Conservation (phyloP, 2,888 invertebrate species). For the Fragum sueziense region DNA sequence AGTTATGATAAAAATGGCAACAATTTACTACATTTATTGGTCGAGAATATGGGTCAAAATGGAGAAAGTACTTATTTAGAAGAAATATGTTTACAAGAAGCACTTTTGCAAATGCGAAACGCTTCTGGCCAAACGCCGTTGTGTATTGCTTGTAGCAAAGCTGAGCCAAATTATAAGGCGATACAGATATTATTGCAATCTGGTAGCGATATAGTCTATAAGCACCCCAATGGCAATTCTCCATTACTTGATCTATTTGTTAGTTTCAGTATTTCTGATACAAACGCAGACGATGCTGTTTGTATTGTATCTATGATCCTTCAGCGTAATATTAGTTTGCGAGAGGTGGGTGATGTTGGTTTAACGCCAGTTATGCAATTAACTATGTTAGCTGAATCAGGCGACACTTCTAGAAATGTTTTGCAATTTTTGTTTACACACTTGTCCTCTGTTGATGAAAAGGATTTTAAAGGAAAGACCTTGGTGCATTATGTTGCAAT, state of each 20-base stretch:
- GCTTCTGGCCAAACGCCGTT: not conserved
- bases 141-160: not conserved
- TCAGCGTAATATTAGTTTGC: not conserved
- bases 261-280: not conserved
- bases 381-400: not conserved
- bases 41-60: too few relatives aligned
- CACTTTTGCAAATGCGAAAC: not conserved
- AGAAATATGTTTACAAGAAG: too few relatives aligned
- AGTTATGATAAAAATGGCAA: not conserved
- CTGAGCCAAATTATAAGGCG: not conserved
- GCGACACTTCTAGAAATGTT: not conserved
- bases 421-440: not conserved
- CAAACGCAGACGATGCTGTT: not conserved
- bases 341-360: not conserved
- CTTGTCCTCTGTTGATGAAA: not conserved
- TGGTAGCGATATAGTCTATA: not conserved
- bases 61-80: too few relatives aligned
- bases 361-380: not conserved
- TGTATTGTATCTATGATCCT: not conserved
- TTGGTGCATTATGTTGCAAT: not conserved
- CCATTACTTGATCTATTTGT: not conserved
- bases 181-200: not conserved
- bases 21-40: not conserved
- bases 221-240: not conserved
- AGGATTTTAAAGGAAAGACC: not conserved